Evolutionary conservation across 2,888 invertebrate genomes (phyloP).

Genomic region (Cyclophora albipunctata): DNA sequence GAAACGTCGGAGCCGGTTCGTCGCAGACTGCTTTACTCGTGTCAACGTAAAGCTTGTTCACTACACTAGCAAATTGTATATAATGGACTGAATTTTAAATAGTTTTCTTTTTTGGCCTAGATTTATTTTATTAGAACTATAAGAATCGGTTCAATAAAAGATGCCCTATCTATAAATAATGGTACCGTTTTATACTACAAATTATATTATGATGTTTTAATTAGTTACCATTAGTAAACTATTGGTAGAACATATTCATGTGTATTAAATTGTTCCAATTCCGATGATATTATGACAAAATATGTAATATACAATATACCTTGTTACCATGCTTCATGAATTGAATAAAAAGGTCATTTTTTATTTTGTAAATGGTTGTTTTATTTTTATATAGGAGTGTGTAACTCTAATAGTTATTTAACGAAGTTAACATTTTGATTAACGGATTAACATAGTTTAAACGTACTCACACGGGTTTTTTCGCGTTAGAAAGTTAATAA

Average conservation of each 20-base stretch:
- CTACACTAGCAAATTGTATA: constrained; percentile 26
- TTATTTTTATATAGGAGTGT: constrained; percentile 28
- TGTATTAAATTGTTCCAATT: constrained; percentile 68
- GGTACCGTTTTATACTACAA: constrained; percentile 67
- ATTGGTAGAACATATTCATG: constrained; percentile 63
- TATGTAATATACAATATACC: constrained; percentile 69
- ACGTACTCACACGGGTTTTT: too few species aligned
- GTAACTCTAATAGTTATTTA: too few species aligned
- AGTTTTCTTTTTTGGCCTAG: constrained; percentile 56
- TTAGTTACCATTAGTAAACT: constrained; percentile 73
- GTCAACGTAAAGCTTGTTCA: constrained; percentile 27
- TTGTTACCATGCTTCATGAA: constrained; percentile 74
- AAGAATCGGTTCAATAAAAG: constrained; percentile 55
- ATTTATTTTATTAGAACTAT: constrained; percentile 54
- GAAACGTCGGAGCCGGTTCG: constrained; percentile 10
- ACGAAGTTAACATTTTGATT: too few species aligned
- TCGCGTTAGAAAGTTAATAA: too few species aligned
- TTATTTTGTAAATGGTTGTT: constrained; percentile 65
- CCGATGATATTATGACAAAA: constrained; percentile 49
- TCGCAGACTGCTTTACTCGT: constrained; percentile 17
- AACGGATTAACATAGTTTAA: too few species aligned
- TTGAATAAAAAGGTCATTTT: constrained; percentile 73
- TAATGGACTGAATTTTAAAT: constrained; percentile 41
- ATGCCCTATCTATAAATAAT: constrained; percentile 47
- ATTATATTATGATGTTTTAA: constrained; percentile 67